Conservation (phyloP, 1,140 invertebrate species). For the Euglossa dilemma region DNA sequence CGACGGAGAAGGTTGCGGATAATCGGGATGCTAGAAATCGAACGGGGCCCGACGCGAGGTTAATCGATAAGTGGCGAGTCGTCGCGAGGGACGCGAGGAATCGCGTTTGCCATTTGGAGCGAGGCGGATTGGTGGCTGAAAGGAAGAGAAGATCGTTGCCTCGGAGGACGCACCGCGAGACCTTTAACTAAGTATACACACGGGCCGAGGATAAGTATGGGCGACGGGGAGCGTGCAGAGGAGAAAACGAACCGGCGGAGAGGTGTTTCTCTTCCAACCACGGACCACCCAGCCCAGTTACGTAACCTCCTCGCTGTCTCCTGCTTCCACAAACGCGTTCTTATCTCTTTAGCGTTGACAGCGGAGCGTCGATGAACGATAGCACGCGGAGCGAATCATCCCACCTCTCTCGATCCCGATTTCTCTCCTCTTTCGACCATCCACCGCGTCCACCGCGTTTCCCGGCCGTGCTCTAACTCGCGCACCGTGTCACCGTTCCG, state of each 20-base stretch:
- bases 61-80: slow-evolving; percentile 30
- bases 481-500: slow-evolving; percentile 27
- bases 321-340: no score
- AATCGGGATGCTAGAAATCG: slow-evolving; percentile 12
- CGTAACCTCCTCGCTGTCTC: slow-evolving; percentile 56
- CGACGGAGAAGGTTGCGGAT: slow-evolving; percentile 26
- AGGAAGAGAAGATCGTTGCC: slow-evolving; percentile 47
- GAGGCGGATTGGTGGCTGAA: background rate
- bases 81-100: no score
- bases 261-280: slow-evolving; percentile 63
- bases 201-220: background rate
- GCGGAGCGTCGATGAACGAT: no score
- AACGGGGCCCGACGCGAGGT: slow-evolving; percentile 3
- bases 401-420: slow-evolving; percentile 1
- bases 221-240: background rate
- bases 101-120: slow-evolving; percentile 50
- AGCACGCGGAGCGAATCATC: no score
- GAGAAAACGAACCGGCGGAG: slow-evolving; percentile 30
- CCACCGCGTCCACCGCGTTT: no score
- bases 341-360: no score
- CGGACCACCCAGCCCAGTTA: slow-evolving; percentile 73
- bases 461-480: slow-evolving; percentile 45
- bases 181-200: background rate
- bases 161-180: slow-evolving; percentile 32
- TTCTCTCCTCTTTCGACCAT: slow-evolving; percentile 48